phyloP scores from a whole-genome alignment of 2,113 vertebrate species.

The Ifrita kowaldi region DNA sequence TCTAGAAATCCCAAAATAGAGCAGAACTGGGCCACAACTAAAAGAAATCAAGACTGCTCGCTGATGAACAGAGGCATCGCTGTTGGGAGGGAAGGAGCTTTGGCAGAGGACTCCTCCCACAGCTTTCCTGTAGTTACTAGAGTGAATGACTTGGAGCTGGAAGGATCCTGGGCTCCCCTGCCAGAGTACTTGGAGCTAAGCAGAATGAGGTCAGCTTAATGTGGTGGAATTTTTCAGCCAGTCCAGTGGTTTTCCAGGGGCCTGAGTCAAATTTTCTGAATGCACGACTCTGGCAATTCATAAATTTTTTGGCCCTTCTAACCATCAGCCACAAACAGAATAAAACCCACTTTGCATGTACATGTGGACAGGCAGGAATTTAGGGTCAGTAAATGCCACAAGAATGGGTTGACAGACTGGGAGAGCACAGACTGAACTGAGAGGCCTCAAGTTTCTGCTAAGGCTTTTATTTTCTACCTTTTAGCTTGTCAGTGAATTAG shows the following conservation, averaged over 20 bases:
- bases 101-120: constrained; percentile 3
- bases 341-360: background rate
- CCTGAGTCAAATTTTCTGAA: constrained; percentile 9
- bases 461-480: background rate
- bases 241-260: background rate
- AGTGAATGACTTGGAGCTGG: background rate
- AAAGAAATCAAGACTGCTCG: background rate
- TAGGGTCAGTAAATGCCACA: background rate
- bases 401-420: background rate
- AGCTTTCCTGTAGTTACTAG: background rate
- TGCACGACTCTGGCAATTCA: background rate
- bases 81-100: constrained; percentile 1
- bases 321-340: background rate
- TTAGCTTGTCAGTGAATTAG: background rate
- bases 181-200: background rate
- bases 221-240: constrained; percentile 18
- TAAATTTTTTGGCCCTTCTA: background rate
- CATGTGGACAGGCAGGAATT: background rate
- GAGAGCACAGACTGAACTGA: background rate
- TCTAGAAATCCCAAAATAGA: constrained; percentile 35
- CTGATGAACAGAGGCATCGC: background rate
- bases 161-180: background rate
- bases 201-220: constrained; percentile 33
- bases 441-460: background rate
- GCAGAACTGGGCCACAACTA: background rate